phyloP scores from a whole-genome alignment of 2,888 invertebrate genomes.

The Cheilosia grossa region DNA sequence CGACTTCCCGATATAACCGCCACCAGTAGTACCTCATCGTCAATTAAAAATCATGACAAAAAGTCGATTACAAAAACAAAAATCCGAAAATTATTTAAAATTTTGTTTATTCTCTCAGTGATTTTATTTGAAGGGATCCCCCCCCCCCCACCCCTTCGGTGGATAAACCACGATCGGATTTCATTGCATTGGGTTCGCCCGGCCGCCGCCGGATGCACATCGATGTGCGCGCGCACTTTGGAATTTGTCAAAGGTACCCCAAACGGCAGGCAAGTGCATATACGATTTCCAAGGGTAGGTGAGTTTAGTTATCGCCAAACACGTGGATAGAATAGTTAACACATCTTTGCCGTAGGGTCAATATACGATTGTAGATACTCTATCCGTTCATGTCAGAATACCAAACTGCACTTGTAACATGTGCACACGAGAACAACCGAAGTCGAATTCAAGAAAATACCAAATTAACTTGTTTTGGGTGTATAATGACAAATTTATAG shows the following conservation, averaged over 20 bases:
- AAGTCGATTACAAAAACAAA: constrained; percentile 52
- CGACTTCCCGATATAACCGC: constrained; percentile 63
- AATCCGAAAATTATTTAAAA: constrained; percentile 42
- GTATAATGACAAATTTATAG: constrained; percentile 68
- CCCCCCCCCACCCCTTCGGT: constrained; percentile 16
- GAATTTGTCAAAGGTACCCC: constrained; percentile 59
- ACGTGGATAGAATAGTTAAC: constrained; percentile 59
- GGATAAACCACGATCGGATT: constrained; percentile 48
- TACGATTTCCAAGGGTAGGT: constrained; percentile 32
- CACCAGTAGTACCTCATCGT: constrained; percentile 13
- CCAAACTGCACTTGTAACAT: constrained; percentile 36
- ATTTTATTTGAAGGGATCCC: constrained; percentile 5
- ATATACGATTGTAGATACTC: constrained; percentile 57
- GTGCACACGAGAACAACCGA: constrained; percentile 29
- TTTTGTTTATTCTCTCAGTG: constrained; percentile 67
- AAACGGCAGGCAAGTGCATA: constrained; percentile 51
- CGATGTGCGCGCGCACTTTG: constrained; percentile 58
- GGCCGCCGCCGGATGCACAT: constrained; percentile 71
- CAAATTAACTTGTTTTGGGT: constrained; percentile 65
- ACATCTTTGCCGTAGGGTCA: constrained; percentile 41
- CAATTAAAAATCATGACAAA: constrained; percentile 73
- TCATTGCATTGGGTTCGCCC: constrained; percentile 52
- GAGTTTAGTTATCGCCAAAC: constrained; percentile 30
- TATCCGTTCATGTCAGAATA: constrained; percentile 41
- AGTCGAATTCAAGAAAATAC: constrained; percentile 27